phyloP scores from a whole-genome alignment of 2,113 vertebrate genomes.

The Noctilio leporinus region DNA sequence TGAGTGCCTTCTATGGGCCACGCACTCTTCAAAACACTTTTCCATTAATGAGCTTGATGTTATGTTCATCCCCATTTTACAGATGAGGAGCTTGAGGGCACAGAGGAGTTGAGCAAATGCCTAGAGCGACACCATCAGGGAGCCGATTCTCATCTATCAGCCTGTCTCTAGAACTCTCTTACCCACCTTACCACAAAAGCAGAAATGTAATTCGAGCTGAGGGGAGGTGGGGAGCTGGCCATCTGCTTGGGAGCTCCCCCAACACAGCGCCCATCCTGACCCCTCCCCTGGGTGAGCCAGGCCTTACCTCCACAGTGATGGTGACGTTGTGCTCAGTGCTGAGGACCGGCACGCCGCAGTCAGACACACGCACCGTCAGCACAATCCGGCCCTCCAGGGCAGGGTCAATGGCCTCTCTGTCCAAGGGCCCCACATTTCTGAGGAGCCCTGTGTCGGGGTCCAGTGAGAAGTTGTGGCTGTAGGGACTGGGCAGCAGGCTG shows the following conservation, averaged over 20 bases:
- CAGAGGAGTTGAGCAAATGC: neutral
- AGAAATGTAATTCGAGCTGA: neutral
- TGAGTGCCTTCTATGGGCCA: neutral
- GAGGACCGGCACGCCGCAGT: conserved; percentile 77
- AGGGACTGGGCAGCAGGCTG: conserved; percentile 73
- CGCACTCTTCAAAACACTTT: neutral
- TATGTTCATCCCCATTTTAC: neutral
- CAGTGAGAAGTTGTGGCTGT: conserved; percentile 88
- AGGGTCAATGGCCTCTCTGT: conserved; percentile 84
- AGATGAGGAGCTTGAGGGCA: neutral
- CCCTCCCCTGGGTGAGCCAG: neutral
- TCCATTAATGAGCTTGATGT: neutral
- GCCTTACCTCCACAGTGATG: conserved; percentile 87
- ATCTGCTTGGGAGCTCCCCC: neutral
- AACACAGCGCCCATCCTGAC: neutral
- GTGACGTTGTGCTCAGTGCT: conserved; percentile 73
- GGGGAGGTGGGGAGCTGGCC: fast-evolving
- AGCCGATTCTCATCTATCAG: neutral
- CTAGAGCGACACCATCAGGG: neutral
- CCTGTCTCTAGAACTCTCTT: neutral
- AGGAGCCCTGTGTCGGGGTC: conserved; percentile 74
- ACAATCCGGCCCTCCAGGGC: conserved; percentile 77
- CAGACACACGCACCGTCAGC: conserved; percentile 83
- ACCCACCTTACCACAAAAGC: neutral
- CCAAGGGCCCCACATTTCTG: conserved; percentile 76